Evolutionary conservation across 2,113 vertebrate genomes (phyloP).

Genomic region (Scomber scombrus): DNA sequence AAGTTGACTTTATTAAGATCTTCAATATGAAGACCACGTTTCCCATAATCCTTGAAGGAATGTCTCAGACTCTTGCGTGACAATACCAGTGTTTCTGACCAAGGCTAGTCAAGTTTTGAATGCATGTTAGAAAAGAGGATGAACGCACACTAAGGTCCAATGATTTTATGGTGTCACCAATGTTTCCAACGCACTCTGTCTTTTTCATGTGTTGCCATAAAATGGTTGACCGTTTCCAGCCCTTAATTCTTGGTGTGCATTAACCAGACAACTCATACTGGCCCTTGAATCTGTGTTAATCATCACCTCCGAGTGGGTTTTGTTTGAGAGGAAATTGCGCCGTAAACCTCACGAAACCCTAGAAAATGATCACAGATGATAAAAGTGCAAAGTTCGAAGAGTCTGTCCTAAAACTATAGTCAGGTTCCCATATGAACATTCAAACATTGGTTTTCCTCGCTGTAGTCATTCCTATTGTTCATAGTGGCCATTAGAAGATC

Average conservation of each 20-base stretch:
- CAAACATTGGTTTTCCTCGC: too few relatives aligned
- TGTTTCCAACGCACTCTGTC: background rate
- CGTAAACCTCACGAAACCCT: slow-evolving; percentile 17
- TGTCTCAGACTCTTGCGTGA: slow-evolving; percentile 39
- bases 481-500: too few relatives aligned
- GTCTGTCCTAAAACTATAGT: too few relatives aligned
- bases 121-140: background rate
- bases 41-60: slow-evolving; percentile 40
- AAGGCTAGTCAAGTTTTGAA: slow-evolving; percentile 1
- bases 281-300: background rate
- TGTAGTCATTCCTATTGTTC: too few relatives aligned
- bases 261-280: background rate
- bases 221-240: background rate
- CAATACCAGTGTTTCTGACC: slow-evolving; percentile 56
- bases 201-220: background rate
- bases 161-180: background rate
- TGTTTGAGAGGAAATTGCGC: background rate
- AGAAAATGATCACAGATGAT: slow-evolving; percentile 7
- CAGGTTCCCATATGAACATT: too few relatives aligned
- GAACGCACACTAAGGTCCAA: background rate
- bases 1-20: slow-evolving; percentile 67
- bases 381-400: slow-evolving; percentile 1
- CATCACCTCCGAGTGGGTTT: slow-evolving; percentile 21
- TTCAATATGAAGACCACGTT: slow-evolving; percentile 84
- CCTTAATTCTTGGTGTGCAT: slow-evolving; percentile 1